Evolutionary conservation across 2,113 vertebrate genomes (phyloP).

Genomic region (Coptodon rendalli): DNA sequence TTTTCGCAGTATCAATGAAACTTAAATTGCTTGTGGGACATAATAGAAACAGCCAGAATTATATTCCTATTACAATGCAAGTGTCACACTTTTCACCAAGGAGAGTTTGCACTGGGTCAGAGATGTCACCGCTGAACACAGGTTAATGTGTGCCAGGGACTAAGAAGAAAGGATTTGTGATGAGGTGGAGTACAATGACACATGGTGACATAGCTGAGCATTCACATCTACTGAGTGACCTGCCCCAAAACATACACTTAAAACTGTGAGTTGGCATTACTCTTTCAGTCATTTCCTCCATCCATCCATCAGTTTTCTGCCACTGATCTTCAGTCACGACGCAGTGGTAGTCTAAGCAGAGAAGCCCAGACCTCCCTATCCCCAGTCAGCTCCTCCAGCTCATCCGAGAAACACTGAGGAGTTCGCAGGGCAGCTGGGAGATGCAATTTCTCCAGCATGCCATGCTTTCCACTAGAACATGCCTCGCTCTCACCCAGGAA

Average conservation of each 20-base stretch:
- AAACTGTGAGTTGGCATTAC: background rate
- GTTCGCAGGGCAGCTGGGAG: background rate
- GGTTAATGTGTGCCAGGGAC: background rate
- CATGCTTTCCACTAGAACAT: background rate
- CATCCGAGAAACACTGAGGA: background rate
- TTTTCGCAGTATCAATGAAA: constrained; percentile 1
- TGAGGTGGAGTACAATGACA: background rate
- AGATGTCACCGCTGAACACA: background rate
- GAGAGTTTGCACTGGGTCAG: background rate
- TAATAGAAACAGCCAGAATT: constrained; percentile 2
- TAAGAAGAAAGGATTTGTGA: background rate
- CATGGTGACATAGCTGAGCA: background rate
- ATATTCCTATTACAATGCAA: background rate
- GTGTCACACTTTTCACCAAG: background rate
- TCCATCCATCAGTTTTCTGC: background rate
- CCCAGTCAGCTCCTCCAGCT: background rate
- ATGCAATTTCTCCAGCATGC: background rate
- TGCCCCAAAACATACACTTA: background rate
- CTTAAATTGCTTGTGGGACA: background rate
- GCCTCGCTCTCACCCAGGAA: background rate
- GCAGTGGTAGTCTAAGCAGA: background rate
- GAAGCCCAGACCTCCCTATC: background rate
- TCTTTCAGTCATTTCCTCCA: background rate
- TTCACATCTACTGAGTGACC: background rate
- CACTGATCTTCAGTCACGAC: background rate